Conservation (phyloP, 2,113 vertebrate species). For the Gasterosteus aculeatus region DNA sequence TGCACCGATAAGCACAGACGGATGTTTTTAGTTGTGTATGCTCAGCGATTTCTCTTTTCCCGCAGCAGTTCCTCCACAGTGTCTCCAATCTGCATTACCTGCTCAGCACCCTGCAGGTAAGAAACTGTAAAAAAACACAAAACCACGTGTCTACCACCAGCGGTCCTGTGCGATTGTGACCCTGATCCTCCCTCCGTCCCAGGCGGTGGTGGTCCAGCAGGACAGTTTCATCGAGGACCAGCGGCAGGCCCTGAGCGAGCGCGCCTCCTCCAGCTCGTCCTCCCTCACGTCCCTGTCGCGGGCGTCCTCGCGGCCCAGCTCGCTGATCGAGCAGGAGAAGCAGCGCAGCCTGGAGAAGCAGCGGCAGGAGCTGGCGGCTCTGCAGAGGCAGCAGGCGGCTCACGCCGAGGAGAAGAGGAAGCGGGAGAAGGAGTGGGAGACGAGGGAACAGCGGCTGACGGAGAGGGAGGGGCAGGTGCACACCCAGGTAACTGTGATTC, state of each 20-base stretch:
- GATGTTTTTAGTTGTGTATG: background rate
- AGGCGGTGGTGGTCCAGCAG: constrained; percentile 95
- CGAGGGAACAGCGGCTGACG: constrained; percentile 82
- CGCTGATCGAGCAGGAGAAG: constrained; percentile 96
- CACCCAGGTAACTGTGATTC: constrained; percentile 60
- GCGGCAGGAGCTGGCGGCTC: constrained; percentile 91
- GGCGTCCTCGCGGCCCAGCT: constrained; percentile 82
- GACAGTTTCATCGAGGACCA: constrained; percentile 96
- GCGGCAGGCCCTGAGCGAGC: constrained; percentile 88
- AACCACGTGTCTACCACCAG: no score
- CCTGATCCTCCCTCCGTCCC: background rate
- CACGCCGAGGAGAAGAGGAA: constrained; percentile 87
- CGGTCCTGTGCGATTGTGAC: background rate
- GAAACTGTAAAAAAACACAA: background rate
- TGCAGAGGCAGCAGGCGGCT: constrained; percentile 89
- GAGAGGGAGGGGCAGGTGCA: constrained; percentile 82
- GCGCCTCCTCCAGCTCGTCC: constrained; percentile 69
- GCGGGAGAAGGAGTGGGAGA: constrained; percentile 88
- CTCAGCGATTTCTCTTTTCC: constrained; percentile 38
- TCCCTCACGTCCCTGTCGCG: constrained; percentile 70
- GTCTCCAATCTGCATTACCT: constrained; percentile 89
- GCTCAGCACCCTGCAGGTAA: constrained; percentile 91
- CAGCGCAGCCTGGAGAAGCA: constrained; percentile 96
- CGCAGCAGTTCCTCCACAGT: constrained; percentile 88
- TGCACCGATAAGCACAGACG: background rate